These are phyloP conservation scores for Nomada ferruginata DNA, from an alignment of 2,888 invertebrate species.

Conservation along the genomic window DNA sequence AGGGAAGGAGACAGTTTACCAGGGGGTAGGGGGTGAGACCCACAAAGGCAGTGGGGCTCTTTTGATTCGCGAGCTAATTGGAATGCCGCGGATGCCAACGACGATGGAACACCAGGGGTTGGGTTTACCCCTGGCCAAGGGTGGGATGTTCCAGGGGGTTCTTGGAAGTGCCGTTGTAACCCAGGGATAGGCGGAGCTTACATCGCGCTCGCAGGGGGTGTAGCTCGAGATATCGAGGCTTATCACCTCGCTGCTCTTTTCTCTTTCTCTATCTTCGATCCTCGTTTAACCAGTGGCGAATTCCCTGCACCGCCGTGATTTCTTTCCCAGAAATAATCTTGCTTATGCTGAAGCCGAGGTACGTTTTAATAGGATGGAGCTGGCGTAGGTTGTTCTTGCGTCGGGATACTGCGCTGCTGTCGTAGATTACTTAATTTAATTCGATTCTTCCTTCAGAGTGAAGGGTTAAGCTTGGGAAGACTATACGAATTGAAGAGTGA, in stretches of 20 bases:
- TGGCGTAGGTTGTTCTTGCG: too few relatives aligned
- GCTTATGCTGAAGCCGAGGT: not conserved
- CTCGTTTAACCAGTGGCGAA: slow-evolving; percentile 33
- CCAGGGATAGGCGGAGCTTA: slow-evolving; percentile 81
- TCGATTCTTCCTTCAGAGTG: too few relatives aligned
- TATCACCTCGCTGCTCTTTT: slow-evolving; percentile 66
- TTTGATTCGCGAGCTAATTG: slow-evolving; percentile 84
- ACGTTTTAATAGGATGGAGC: not conserved
- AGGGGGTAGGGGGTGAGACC: slow-evolving; percentile 78
- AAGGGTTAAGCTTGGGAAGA: too few relatives aligned
- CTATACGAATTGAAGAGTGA: too few relatives aligned
- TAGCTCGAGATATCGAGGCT: slow-evolving; percentile 77
- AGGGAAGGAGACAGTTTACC: slow-evolving; percentile 64
- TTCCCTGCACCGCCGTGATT: slow-evolving; percentile 41
- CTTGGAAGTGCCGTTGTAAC: slow-evolving; percentile 75
- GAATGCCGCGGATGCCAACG: slow-evolving; percentile 84
- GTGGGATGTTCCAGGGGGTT: slow-evolving; percentile 65
- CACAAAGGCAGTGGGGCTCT: slow-evolving; percentile 84
- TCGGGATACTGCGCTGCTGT: too few relatives aligned
- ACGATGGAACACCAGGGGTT: slow-evolving; percentile 78
- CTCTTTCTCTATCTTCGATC: slow-evolving; percentile 30
- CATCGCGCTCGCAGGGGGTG: slow-evolving; percentile 73
- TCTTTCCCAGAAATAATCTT: slow-evolving; percentile 17
- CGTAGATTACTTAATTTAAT: too few relatives aligned
- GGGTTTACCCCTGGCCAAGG: slow-evolving; percentile 63